These are phyloP conservation scores for Lucilia sericata DNA, from an alignment of 1,140 invertebrate genomes.

Conservation along the genomic window DNA sequence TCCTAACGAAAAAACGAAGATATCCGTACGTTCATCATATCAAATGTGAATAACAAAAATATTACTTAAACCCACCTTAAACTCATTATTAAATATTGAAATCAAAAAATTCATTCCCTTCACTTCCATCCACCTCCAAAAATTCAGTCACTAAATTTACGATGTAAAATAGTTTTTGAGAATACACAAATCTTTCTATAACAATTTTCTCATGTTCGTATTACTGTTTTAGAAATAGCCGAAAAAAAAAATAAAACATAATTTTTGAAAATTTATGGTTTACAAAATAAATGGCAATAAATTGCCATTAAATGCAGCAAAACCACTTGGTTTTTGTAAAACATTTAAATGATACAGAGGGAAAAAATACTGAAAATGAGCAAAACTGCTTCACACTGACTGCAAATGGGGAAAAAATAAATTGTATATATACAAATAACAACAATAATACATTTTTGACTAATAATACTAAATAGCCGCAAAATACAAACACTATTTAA, in stretches of 20 bases:
- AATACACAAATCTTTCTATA: background rate
- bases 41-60: too few relatives aligned
- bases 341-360: slow-evolving; percentile 54
- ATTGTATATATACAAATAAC: too few relatives aligned
- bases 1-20: too few relatives aligned
- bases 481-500: slow-evolving; percentile 46
- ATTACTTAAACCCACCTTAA: too few relatives aligned
- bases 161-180: background rate
- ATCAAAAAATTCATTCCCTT: too few relatives aligned
- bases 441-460: slow-evolving; percentile 53
- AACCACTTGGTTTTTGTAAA: slow-evolving; percentile 53
- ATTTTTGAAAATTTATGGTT: slow-evolving; percentile 46
- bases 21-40: too few relatives aligned
- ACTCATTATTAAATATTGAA: too few relatives aligned
- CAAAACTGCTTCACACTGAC: background rate
- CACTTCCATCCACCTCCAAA: background rate
- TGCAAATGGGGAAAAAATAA: background rate
- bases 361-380: background rate
- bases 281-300: slow-evolving; percentile 59
- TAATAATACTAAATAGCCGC: slow-evolving; percentile 62
- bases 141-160: background rate
- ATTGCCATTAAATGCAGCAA: slow-evolving; percentile 58
- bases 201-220: background rate
- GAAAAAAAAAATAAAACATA: slow-evolving; percentile 29
- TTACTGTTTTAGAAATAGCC: background rate